These are phyloP conservation scores for Standfussiana lucernea DNA, from an alignment of 2,888 invertebrate genomes.

Conservation along the genomic window DNA sequence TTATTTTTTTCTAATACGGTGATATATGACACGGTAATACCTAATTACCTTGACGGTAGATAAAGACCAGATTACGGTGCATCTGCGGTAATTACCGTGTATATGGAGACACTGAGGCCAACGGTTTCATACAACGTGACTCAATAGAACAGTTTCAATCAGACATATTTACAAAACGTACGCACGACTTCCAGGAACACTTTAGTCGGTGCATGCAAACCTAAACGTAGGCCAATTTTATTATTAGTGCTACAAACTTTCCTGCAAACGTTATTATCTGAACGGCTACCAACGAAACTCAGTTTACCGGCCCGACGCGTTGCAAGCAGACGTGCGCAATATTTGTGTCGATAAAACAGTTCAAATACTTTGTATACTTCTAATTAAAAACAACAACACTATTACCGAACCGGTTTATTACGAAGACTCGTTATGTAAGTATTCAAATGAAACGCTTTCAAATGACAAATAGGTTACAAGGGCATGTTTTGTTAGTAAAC, in stretches of 20 bases:
- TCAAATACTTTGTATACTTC: neutral
- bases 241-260: conserved; percentile 30
- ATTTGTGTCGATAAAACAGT: conserved; percentile 7
- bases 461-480: conserved; percentile 18
- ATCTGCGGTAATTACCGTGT: too few relatives aligned
- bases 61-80: too few relatives aligned
- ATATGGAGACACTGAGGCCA: too few relatives aligned
- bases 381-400: conserved; percentile 5
- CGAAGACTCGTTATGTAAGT: conserved; percentile 51
- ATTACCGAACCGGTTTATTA: conserved; percentile 22
- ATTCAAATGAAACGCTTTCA: conserved; percentile 27
- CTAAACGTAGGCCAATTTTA: conserved; percentile 47
- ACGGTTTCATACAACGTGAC: neutral
- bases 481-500: conserved; percentile 50
- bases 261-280: conserved; percentile 28
- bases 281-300: neutral
- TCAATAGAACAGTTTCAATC: neutral
- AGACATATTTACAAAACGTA: conserved; percentile 5
- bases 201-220: conserved; percentile 27
- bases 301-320: conserved; percentile 37
- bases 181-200: conserved; percentile 32
- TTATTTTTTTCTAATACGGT: too few relatives aligned
- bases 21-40: too few relatives aligned
- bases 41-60: too few relatives aligned
- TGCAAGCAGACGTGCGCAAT: conserved; percentile 21